Evolutionary conservation across 2,888 invertebrate species (phyloP).

Genomic region (Oithona nana): DNA sequence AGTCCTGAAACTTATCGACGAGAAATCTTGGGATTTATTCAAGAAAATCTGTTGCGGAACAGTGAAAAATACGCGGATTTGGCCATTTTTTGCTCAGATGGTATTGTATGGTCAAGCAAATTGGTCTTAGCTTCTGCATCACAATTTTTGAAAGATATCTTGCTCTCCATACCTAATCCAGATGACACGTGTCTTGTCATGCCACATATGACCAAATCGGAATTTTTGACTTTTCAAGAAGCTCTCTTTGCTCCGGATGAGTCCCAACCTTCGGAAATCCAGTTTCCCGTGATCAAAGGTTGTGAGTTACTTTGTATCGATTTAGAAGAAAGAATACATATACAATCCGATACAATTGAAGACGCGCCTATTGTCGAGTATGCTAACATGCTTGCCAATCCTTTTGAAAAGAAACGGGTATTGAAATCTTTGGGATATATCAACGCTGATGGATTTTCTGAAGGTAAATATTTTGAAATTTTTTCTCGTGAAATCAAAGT

Average conservation of each 20-base stretch:
- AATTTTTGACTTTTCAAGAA: background rate
- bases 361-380: background rate
- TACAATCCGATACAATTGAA: background rate
- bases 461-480: too few relatives aligned
- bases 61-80: background rate
- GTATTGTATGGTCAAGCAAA: background rate
- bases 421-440: background rate
- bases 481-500: too few relatives aligned
- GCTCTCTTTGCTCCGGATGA: background rate
- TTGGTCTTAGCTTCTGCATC: background rate
- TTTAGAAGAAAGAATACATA: background rate
- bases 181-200: background rate
- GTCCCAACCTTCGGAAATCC: background rate
- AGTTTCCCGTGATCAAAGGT: background rate
- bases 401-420: background rate
- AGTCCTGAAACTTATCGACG: background rate
- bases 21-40: background rate
- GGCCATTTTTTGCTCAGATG: background rate
- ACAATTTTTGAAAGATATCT: background rate
- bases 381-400: background rate
- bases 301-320: background rate
- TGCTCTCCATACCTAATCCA: background rate
- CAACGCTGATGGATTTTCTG: background rate
- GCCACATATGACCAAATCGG: background rate
- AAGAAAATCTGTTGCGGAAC: background rate